Base-by-base conservation (phyloP, 2,113 vertebrate genomes). In the Pseudorhombus dupliciocellatus region DNA sequence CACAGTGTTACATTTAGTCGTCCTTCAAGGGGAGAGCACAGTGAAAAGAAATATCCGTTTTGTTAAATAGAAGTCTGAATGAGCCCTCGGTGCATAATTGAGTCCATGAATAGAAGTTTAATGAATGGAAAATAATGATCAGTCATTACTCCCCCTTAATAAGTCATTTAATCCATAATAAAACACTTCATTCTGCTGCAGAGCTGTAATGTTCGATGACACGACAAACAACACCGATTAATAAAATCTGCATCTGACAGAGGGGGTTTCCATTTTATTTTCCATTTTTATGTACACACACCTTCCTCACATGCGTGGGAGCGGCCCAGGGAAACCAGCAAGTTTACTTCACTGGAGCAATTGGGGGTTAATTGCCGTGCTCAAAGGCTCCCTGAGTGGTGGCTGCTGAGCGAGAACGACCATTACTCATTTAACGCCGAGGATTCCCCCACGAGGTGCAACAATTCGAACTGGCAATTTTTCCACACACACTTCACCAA, bases 51-150 rank as follows among this genome's bases (percentile, higher is more conserved):
- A 75, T 40, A 73, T 63, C 62, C 37, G 37, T 83, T 76, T 74
- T 63, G 67, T 81, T 86, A 80, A 59, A 82, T 84, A 79, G 34
- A 80, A 12, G 24, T 81, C 80, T 71, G 68, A 73, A 72, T 74
- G 66, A 82, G 58, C 71, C 85, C 84, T 88, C 89, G 73, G 66
- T 1, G 1, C 55, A 50, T 88, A 91, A 89, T 84, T 77, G 70
- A 68, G 67, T 64, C 73, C 15, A 59, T 79, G 73, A 88, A 87
- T 76, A 78, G 70, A 79, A 50, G 75, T 81, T 83, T 87, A 89
- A 87, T 84, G 88, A 89, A 89, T 81, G 83, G 78, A 85, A 84
- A 88, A 88, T 89, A 88, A 88, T 89, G 11, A 75, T 87, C 65
- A 62, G 65, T 75, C 76, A 88, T 91, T 83, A 83, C 44, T 42